Conservation (phyloP, 2,888 invertebrate species). For the Morpho achilles region DNA sequence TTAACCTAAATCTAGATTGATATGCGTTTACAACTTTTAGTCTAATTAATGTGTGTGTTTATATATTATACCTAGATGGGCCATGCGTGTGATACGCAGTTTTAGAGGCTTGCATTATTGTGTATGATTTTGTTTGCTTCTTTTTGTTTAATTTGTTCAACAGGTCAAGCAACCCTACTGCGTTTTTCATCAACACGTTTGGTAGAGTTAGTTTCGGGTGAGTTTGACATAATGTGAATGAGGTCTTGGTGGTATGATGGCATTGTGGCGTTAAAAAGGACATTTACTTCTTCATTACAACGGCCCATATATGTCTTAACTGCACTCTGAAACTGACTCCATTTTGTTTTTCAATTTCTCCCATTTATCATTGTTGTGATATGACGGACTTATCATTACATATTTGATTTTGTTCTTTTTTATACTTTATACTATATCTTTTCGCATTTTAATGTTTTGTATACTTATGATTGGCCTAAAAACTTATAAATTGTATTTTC, state of each 20-base stretch:
- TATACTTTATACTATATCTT: slow-evolving; percentile 10
- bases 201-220: slow-evolving; percentile 86
- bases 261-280: slow-evolving; percentile 72
- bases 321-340: slow-evolving; percentile 75
- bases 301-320: slow-evolving; percentile 65
- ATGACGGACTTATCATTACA: slow-evolving; percentile 10
- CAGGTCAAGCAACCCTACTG: slow-evolving; percentile 84
- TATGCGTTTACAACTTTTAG: slow-evolving; percentile 12
- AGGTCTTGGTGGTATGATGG: slow-evolving; percentile 73
- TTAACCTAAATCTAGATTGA: slow-evolving; percentile 3
- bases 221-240: slow-evolving; percentile 79
- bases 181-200: slow-evolving; percentile 86
- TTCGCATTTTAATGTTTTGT: slow-evolving; percentile 2
- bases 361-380: slow-evolving; percentile 17
- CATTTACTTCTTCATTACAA: slow-evolving; percentile 59
- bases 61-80: slow-evolving; percentile 43
- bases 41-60: slow-evolving; percentile 12
- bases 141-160: slow-evolving; percentile 83
- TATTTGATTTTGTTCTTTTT: slow-evolving; percentile 6
- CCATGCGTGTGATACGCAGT: slow-evolving; percentile 55
- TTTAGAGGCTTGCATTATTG: slow-evolving; percentile 60
- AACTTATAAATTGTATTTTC: slow-evolving; percentile 2
- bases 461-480: slow-evolving; percentile 1
- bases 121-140: slow-evolving; percentile 61
- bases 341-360: slow-evolving; percentile 35